phyloP scores from a whole-genome alignment of 2,113 vertebrate genomes.

The Dromaius novaehollandiae region DNA sequence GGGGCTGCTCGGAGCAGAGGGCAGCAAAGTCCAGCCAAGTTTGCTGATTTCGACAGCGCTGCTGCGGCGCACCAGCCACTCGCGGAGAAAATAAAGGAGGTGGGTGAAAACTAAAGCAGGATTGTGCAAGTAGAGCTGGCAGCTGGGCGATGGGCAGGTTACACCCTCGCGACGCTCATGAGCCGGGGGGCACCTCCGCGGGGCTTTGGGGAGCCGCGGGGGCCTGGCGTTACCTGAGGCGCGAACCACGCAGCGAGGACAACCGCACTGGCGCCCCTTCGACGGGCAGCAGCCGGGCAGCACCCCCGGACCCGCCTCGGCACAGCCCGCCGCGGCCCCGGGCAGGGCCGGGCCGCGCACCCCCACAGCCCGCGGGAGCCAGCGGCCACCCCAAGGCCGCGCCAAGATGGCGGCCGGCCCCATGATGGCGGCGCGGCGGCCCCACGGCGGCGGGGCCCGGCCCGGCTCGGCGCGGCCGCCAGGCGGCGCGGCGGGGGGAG shows the following conservation, averaged over 20 bases:
- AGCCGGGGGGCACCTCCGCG: fast-evolving
- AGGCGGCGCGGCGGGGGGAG: neutral
- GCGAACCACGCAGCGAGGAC: neutral
- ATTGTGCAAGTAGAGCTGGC: neutral
- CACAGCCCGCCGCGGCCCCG: too few species aligned
- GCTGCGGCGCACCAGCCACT: neutral
- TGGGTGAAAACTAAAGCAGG: neutral
- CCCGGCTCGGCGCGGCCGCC: neutral
- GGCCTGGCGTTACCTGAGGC: neutral
- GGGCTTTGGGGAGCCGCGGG: neutral
- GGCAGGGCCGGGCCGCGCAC: too few species aligned
- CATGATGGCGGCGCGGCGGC: too few species aligned
- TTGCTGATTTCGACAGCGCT: neutral
- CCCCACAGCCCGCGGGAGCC: fast-evolving
- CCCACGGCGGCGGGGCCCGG: too few species aligned
- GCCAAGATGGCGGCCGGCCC: constrained; percentile 28
- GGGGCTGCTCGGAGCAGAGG: neutral
- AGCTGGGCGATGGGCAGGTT: too few species aligned
- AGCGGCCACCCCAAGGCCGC: fast-evolving
- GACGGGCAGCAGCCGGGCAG: too few species aligned
- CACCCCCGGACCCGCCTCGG: too few species aligned
- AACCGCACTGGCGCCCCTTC: neutral
- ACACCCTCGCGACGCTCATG: too few species aligned
- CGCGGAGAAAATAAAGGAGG: neutral
- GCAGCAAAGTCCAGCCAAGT: neutral